These are phyloP conservation scores for Enteromius treurensis DNA, from an alignment of 2,797 vertebrate genomes.

Conservation along the genomic window DNA sequence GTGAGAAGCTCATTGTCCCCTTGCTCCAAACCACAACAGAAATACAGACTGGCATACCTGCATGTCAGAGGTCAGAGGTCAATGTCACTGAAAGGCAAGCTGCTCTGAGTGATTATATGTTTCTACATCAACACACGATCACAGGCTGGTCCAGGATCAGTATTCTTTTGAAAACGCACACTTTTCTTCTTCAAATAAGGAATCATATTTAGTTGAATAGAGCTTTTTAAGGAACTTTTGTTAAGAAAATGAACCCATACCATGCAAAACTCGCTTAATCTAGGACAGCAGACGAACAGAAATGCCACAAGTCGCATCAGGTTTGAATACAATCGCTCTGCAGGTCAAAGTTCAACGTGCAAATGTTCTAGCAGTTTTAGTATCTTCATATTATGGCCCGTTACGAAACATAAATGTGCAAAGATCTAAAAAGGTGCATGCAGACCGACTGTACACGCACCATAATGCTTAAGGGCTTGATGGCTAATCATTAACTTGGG, in stretches of 20 bases:
- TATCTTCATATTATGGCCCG: not conserved
- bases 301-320: not conserved
- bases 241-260: not conserved
- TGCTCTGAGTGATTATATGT: not conserved
- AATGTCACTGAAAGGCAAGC: not conserved
- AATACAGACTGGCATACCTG: slow-evolving; percentile 96
- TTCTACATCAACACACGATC: not conserved
- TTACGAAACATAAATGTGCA: not conserved
- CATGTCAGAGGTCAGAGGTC: not conserved
- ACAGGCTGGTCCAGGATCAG: not conserved
- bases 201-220: not conserved
- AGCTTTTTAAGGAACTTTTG: not conserved
- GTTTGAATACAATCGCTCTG: not conserved
- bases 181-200: not conserved
- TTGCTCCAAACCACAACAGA: slow-evolving; percentile 88
- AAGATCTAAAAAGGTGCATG: not conserved
- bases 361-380: not conserved
- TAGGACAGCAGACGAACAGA: not conserved
- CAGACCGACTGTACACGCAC: not conserved
- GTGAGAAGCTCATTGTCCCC: slow-evolving; percentile 92
- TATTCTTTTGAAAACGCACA: not conserved
- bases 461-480: not conserved
- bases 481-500: slow-evolving; percentile 33
- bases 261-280: not conserved
- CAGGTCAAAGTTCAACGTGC: not conserved